phyloP scores from a whole-genome alignment of 23 tunicate species.

The Halocynthia roretzi region DNA sequence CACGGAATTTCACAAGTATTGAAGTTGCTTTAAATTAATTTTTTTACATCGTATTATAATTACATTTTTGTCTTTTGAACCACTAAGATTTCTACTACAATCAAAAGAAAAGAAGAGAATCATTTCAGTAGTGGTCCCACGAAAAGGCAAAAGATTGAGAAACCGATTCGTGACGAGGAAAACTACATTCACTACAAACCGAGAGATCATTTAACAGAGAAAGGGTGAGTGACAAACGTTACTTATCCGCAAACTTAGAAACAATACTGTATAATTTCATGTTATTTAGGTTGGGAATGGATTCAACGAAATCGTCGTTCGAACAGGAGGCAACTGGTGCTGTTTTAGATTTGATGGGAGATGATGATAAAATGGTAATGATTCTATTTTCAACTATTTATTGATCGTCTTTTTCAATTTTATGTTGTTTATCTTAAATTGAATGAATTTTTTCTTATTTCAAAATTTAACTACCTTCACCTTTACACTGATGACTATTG shows the following conservation, averaged over 20 bases:
- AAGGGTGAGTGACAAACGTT: constrained; percentile 42
- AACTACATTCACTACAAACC: constrained; percentile 67
- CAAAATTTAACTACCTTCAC: too few relatives aligned
- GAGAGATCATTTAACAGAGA: constrained; percentile 70
- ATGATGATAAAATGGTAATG: constrained; percentile 61
- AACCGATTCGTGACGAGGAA: constrained; percentile 46
- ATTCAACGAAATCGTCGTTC: constrained; percentile 34
- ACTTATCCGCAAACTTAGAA: not conserved
- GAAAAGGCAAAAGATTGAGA: not conserved
- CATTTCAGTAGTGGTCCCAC: too few relatives aligned
- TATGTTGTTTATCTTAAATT: too few relatives aligned
- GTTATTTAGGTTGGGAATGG: constrained; percentile 40
- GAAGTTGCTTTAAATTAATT: too few relatives aligned
- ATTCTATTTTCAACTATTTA: not conserved
- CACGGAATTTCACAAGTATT: too few relatives aligned
- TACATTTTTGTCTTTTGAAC: not conserved
- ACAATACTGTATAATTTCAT: not conserved
- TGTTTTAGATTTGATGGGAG: constrained; percentile 73
- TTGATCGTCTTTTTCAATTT: not conserved
- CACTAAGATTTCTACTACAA: not conserved
- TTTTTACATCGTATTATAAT: too few relatives aligned
- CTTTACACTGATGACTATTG: too few relatives aligned
- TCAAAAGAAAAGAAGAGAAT: not conserved
- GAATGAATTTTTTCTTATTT: too few relatives aligned
- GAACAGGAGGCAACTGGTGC: constrained; percentile 59